Evolutionary conservation across 2,113 vertebrate species (phyloP).

Genomic region (Coregonus clupeaformis): DNA sequence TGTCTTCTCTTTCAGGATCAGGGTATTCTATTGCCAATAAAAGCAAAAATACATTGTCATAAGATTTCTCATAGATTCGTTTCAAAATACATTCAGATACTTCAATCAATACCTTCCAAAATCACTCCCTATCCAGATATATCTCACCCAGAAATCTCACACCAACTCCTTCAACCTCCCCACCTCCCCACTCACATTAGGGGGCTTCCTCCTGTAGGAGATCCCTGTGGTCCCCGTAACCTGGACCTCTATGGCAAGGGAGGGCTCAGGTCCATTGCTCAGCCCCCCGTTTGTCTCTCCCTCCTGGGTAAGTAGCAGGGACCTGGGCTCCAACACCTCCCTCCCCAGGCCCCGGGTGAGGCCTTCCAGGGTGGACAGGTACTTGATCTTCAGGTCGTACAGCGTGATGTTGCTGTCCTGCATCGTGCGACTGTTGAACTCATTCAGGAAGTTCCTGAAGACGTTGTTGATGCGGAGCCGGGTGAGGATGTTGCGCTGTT

Average conservation of each 20-base stretch:
- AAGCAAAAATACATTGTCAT: background rate
- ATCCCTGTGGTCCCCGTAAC: conserved; percentile 89
- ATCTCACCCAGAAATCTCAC: background rate
- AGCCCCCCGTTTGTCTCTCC: conserved; percentile 70
- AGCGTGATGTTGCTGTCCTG: conserved; percentile 85
- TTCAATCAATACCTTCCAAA: background rate
- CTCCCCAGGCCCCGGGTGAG: conserved; percentile 85
- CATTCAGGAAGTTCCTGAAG: conserved; percentile 95
- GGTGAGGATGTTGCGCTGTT: conserved; percentile 91
- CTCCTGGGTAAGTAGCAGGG: conserved; percentile 79
- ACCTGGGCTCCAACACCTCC: conserved; percentile 79
- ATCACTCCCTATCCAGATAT: too few species aligned
- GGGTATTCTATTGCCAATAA: conserved; percentile 61
- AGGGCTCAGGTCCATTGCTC: conserved; percentile 29
- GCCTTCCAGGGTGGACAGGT: conserved; percentile 92
- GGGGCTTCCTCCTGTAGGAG: conserved; percentile 84
- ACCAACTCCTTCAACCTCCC: background rate
- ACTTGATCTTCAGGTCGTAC: conserved; percentile 95
- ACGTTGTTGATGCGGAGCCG: conserved; percentile 94
- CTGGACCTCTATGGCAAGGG: conserved; percentile 73
- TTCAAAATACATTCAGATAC: background rate
- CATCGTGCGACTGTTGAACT: conserved; percentile 93
- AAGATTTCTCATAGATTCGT: background rate
- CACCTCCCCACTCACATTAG: conserved; percentile 63
- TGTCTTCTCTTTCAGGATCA: conserved; percentile 79